phyloP scores from a whole-genome alignment of 2,888 invertebrate genomes.

The Andricus curvator region DNA sequence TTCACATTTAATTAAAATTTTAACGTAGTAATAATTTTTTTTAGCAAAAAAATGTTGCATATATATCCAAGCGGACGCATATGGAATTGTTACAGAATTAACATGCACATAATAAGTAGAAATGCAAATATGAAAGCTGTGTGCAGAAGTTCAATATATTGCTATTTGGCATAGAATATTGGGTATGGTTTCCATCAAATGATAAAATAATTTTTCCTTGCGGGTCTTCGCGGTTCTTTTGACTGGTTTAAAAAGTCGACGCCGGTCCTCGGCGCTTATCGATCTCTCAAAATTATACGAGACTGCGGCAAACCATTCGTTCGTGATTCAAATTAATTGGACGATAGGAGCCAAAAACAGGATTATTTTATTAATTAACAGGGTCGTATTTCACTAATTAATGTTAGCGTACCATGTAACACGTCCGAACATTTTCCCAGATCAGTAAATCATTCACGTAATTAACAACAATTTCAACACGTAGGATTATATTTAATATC shows the following conservation, averaged over 20 bases:
- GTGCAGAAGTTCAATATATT: neutral
- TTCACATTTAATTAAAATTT: too few relatives aligned
- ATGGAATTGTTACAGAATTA: too few relatives aligned
- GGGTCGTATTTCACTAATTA: constrained; percentile 23
- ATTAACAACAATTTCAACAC: constrained; percentile 14
- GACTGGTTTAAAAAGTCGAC: constrained; percentile 1
- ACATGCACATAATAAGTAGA: too few relatives aligned
- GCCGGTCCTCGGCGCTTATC: neutral
- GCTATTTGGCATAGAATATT: neutral
- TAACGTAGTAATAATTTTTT: too few relatives aligned
- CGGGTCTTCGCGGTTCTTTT: neutral
- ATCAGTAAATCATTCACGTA: constrained; percentile 28
- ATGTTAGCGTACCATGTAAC: constrained; percentile 21
- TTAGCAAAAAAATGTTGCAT: too few relatives aligned
- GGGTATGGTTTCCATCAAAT: neutral
- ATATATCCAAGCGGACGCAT: too few relatives aligned
- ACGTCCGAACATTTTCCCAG: constrained; percentile 7
- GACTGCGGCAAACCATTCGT: constrained; percentile 1
- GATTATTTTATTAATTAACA: constrained; percentile 36
- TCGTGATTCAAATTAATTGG: constrained; percentile 26
- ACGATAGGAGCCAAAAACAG: constrained; percentile 14
- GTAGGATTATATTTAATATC: neutral
- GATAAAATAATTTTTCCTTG: neutral
- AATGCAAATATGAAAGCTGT: neutral
- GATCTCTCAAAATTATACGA: neutral